Base-by-base conservation (phyloP, 2,888 invertebrate genomes). In the Aleiodes alternator region DNA sequence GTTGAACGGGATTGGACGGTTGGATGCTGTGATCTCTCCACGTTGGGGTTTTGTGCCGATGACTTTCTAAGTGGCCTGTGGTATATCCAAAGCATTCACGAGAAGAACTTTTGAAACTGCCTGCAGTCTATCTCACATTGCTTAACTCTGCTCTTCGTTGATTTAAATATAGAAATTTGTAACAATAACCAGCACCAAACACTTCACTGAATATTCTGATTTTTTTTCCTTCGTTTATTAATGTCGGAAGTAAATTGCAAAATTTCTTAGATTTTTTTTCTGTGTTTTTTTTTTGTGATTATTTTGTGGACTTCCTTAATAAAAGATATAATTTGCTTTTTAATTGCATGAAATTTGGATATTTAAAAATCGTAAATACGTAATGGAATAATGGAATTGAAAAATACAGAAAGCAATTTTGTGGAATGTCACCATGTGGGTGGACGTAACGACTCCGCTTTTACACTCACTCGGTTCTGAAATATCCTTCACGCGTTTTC, bases 81-180 rank as follows among this genome's bases (percentile, higher is more conserved):
- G n/a, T 68, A 29, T 68, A 68, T 11, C 50, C 31, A 50, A 64
- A 64, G 56, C 23, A 48, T 38, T 64, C 43, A 11, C 11, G 16
- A 23, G 23, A 64, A 43, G 43, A 23, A 59, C 34, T 59, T 34
- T 59, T 59, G 11, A 31, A 31, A 57, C 57, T 31, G 34, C 43
- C 43, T 43, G 34, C 55, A 66, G 34, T 43, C 9, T 48, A 66
- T 66, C 57, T 34, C 31, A 50, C 59, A 51, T 59, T 23, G 48
- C 23, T 64, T 43, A 64, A 48, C 48, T 11, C 14, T 14, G 31
- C 14, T 53, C 3, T 34, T n/a, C n/a, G n/a, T 9, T 38, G 48
- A 48, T 75, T 51, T 75, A 75, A 71, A 75, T 75, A 71, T 75
- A 75, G 75, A 74, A 71, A 48, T 68, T 71, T 75, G 75, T 66